These are phyloP conservation scores for Tamandua tetradactyla DNA, from an alignment of 2,797 vertebrate species.

Conservation along the genomic window DNA sequence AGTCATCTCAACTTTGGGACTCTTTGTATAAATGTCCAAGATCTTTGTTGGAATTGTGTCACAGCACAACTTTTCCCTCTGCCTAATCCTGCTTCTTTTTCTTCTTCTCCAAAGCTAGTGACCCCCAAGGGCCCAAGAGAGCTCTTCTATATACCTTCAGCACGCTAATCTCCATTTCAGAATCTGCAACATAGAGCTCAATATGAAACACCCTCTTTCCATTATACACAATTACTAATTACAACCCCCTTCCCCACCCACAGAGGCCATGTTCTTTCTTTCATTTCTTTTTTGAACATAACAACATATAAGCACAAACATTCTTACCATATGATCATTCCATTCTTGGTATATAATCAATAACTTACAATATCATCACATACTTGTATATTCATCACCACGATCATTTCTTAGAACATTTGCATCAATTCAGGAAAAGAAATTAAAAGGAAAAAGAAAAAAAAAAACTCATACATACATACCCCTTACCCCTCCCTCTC, in stretches of 20 bases:
- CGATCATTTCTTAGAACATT: too few species aligned
- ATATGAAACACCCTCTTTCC: not conserved
- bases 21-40: not conserved
- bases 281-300: too few species aligned
- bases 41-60: not conserved
- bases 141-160: not conserved
- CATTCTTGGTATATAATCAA: too few species aligned
- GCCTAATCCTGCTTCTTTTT: not conserved
- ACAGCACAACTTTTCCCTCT: not conserved
- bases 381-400: too few species aligned
- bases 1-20: not conserved
- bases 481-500: too few species aligned
- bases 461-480: too few species aligned
- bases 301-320: too few species aligned
- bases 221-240: not conserved
- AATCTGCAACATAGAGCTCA: not conserved
- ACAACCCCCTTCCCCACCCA: accelerated
- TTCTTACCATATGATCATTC: too few species aligned
- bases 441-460: too few species aligned
- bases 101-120: not conserved
- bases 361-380: too few species aligned
- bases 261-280: not conserved
- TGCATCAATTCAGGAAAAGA: too few species aligned
- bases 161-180: not conserved
- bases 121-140: too few species aligned